Evolutionary conservation across 2,888 invertebrate genomes (phyloP), one percentile per base, ranked within the genome.

Genomic region (Parapristionchus giblindavisi): DNA sequence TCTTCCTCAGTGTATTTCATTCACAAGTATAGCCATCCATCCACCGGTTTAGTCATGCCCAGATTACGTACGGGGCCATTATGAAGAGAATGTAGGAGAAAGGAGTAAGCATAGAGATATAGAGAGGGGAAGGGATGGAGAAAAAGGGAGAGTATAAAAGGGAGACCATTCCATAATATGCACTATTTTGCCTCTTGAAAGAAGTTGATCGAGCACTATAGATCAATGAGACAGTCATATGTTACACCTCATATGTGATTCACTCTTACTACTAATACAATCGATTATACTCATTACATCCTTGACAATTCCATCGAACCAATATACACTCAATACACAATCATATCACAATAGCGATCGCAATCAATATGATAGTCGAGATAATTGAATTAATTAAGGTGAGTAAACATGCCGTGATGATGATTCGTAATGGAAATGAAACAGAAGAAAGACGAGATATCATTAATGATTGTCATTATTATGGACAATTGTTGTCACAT

Each of bases 21-120:
- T 21, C 56, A 17, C 24, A 24, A 8, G 8, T 11, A 8, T 17
- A 56, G 24, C 8, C 14, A 27, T 24, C 8, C 21, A 11, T 8
- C 54, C 56, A 71, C 70, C 70, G 70, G 70, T 71, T 71, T 71
- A 56, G 40, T 71, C 56, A 71, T 68, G 52, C 68, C 51, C 51
- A 52, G 68, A 68, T 68, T 68, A 68, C 68, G 68, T 21, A 48
- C 51, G 51, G 11, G 24, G 56, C 56, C 21, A 56, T n/a, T n/a
- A n/a, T n/a, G n/a, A n/a, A n/a, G n/a, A n/a, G n/a, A n/a, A n/a
- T n/a, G n/a, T n/a, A n/a, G n/a, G n/a, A n/a, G n/a, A n/a, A n/a
- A n/a, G n/a, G n/a, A 27, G 63, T 43, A 43, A 40, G 63, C 34
- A 27, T 27, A 36, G 63, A 29, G n/a, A n/a, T n/a, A n/a, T n/a